These are phyloP conservation scores for Muraenolepis orangiensis DNA, from an alignment of 2,797 vertebrate species.

Conservation along the genomic window DNA sequence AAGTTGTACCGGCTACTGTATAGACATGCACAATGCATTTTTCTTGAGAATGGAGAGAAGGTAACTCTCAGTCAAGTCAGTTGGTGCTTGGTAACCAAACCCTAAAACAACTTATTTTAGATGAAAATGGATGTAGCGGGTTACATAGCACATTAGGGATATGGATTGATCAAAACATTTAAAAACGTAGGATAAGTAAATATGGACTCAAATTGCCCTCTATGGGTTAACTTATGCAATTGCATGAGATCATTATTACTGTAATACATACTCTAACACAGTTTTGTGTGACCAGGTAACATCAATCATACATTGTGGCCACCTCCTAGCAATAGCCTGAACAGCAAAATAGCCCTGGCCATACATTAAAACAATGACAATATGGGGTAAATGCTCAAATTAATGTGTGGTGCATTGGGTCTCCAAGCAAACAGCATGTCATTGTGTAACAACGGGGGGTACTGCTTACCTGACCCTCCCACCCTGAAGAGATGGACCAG, in stretches of 20 bases:
- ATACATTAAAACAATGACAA: neutral
- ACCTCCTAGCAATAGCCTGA: neutral
- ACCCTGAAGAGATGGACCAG: constrained; percentile 66
- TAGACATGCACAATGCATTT: neutral
- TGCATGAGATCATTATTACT: neutral
- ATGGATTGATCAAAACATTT: neutral
- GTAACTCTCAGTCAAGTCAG: neutral
- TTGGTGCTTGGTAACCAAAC: neutral
- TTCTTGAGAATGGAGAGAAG: neutral
- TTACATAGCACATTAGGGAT: neutral
- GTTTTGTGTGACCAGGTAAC: neutral
- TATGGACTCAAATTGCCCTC: neutral
- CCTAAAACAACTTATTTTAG: neutral
- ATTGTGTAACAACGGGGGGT: neutral
- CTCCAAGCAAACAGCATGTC: neutral
- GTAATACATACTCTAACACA: too few relatives aligned
- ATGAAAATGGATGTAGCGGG: neutral
- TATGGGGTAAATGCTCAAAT: neutral
- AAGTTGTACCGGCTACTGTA: neutral
- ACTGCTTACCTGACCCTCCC: constrained; percentile 59
- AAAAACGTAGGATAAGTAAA: neutral
- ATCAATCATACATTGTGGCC: neutral
- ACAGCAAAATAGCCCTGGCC: too few relatives aligned
- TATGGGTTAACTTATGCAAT: neutral
- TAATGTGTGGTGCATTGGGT: neutral